phyloP scores from a whole-genome alignment of 2,888 invertebrate species.

The Phanerotoma sp. region DNA sequence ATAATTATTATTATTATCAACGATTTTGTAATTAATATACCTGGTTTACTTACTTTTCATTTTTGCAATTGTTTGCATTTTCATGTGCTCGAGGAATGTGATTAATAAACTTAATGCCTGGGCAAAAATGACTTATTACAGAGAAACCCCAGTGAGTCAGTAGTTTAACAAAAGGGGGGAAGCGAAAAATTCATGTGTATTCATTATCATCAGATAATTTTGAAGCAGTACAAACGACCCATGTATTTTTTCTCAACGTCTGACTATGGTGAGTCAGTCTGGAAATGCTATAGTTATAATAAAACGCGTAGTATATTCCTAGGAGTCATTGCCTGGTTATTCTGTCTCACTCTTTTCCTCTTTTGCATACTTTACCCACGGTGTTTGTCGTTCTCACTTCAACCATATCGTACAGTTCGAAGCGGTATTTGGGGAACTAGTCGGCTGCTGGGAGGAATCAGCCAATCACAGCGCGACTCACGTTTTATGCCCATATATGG shows the following conservation, averaged over 20 bases:
- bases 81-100: too few relatives aligned
- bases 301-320: conserved; percentile 4
- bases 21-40: too few relatives aligned
- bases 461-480: conserved; percentile 69
- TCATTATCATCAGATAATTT: neutral
- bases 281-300: conserved; percentile 4
- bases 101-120: too few relatives aligned
- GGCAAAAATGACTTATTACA: too few relatives aligned
- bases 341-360: neutral
- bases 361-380: neutral
- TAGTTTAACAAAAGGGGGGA: neutral
- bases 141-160: neutral
- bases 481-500: conserved; percentile 83
- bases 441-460: conserved; percentile 61
- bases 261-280: conserved; percentile 11
- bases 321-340: conserved; percentile 6
- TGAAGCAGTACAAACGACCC: neutral
- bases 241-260: conserved; percentile 9
- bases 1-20: too few relatives aligned
- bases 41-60: too few relatives aligned
- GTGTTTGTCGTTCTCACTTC: neutral
- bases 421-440: conserved; percentile 58
- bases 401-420: conserved; percentile 49
- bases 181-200: neutral
- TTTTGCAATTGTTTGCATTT: too few relatives aligned